Evolutionary conservation across 2,113 vertebrate species (phyloP), one percentile per base, ranked within the genome.

Genomic region (Dicentrarchus labrax): DNA sequence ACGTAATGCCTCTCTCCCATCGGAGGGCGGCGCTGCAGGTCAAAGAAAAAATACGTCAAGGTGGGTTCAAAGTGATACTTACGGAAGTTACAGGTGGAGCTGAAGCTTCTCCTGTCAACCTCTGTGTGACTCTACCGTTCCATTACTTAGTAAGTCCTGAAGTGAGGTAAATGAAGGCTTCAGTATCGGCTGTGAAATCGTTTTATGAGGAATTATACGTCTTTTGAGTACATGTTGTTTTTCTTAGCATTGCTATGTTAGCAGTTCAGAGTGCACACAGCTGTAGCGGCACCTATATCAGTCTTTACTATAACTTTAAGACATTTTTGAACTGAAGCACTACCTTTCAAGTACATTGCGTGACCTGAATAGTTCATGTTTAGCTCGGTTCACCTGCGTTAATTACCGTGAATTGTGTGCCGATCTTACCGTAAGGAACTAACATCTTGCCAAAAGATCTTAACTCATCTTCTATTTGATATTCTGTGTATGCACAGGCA

Each of bases 21-120:
- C 79, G 19, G 41, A 51, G 6, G 48, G 47, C 2, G 85, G 70
- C 75, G 80, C 75, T 74, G 80, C 56, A 64, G 9, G 38, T 1
- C 47, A 24, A 21, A 73, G 1, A 4, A 13, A 13, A 4, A 12
- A 2, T 0, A 2, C 5, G 30, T 19, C 30, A 15, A 38, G 48
- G 43, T 11, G 67, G 5, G 13, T 9, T n/a, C 21, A 43, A 12
- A n/a, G 24, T 13, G 21, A 9, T 2, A 0, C 9, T 5, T 0
- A 1, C 13, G 24, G 56, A 70, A 51, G 68, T n/a, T 36, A 9
- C 62, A 67, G 76, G 59, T 62, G 51, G 10, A n/a, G 5, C 39
- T 8, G 19, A 6, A 6, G 24, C 24, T 0, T 47, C 17, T n/a
- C 0, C 5, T 2, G 36, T 53, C 41, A 7, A 0, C 13, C 1